Base-by-base conservation (phyloP, 2,113 vertebrate genomes). In the Furnarius figulus region DNA sequence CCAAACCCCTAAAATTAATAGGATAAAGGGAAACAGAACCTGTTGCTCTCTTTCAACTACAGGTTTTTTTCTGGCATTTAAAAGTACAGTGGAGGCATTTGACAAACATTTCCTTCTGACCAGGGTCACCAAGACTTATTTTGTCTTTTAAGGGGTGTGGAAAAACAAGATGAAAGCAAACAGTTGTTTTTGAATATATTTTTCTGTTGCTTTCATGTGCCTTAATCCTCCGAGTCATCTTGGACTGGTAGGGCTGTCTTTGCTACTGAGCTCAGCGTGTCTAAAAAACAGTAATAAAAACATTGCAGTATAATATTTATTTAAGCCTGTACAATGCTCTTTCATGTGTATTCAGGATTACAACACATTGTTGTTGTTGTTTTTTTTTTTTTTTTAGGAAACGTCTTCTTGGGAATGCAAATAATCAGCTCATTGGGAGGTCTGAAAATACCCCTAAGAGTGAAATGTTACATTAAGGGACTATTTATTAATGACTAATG, bases 111-210 rank as follows among this genome's bases (percentile, higher is more conserved):
- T 94, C 78, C 70, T 95, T 62, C 82, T 67, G 46, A 88, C 66
- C 76, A 58, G 91, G 89, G 91, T 95, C 89, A 90, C 49, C 40
- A 21, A 78, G 53, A 28, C 28, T 82, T 71, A 17, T 53, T 87
- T 91, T 76, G 79, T 46, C 44, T n/a, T 61, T 93, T 86, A 63
- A 75, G 27, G 78, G 82, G 77, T 82, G 61, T 95, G 84, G 90
- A 92, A 95, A 95, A 97, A 90, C 82, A 92, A 94, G 87, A 82
- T 66, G 63, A 96, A 95, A 94, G 78, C 85, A 90, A 92, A 65
- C 28, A 24, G 25, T 44, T 62, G 33, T 1, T 87, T 93, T 71
- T 37, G 17, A 85, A 62, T 58, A 56, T 19, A n/a, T 85, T 92
- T 49, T 18, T 9, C 52, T 91, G 50, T 87, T 75, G 77, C 92